Base-by-base conservation (phyloP, 1,140 invertebrate species). In the Nebria ingens region DNA sequence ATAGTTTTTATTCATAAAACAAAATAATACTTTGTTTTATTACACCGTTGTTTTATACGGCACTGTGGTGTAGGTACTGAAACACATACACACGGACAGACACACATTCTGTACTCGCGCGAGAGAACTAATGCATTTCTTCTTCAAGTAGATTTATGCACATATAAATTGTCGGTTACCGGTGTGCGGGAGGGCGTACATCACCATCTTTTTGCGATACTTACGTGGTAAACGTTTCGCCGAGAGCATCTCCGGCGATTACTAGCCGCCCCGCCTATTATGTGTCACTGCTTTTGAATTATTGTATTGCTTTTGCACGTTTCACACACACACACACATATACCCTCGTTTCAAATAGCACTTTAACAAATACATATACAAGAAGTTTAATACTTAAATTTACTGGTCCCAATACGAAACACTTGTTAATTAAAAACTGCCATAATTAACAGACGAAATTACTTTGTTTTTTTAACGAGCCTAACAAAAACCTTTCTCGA, bases 211-310 rank as follows among this genome's bases (percentile, higher is more conserved):
- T 45, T 45, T 45, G 40, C 40, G 15, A 45, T 45, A 45, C 40
- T 45, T 45, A 45, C 40, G 40, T 45, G 40, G 40, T 45, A 45
- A 45, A 45, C 15, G 15, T 45, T 45, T 45, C 15, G 40, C 40
- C 40, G 40, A 45, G 40, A 45, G 40, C 40, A 45, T 45, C 40
- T 45, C 40, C 40, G 40, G 40, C 15, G 40, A 45, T 45, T 45
- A 45, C 40, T 45, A 9, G 40, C 40, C 40, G 40, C 40, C 40
- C 40, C 40, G 40, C 40, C 6, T 45, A 45, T 45, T 45, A 45
- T 4, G 40, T 45, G 40, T 45, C 40, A 45, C 15, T 45, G 40
- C 9, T 45, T 34, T 45, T 45, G 40, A 45, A 45, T 45, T 45
- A 45, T 45, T 45, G 40, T 45, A 45, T 45, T 45, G 40, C 40